Evolutionary conservation across 2,888 invertebrate species (phyloP).

Genomic region (Drosophila mimica): DNA sequence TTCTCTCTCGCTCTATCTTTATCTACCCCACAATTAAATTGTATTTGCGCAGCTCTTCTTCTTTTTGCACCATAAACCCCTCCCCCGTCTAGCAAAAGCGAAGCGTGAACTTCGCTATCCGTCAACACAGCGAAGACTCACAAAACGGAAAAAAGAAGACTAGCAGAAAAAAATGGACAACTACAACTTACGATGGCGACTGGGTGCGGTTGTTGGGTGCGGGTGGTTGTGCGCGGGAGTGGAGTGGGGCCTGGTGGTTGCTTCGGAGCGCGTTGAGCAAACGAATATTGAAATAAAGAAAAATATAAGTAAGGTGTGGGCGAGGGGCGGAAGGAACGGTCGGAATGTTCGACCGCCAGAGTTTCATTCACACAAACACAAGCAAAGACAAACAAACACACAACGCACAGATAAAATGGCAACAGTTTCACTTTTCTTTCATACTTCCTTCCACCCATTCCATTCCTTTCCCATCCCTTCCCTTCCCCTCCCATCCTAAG

Average conservation of each 20-base stretch:
- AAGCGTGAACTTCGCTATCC: constrained; percentile 55
- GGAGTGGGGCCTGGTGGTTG: constrained; percentile 3
- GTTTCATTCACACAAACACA: constrained; percentile 6
- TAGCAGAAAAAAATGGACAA: constrained; percentile 57
- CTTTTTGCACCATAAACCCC: constrained; percentile 6
- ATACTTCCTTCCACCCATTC: constrained; percentile 28
- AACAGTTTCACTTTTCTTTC: constrained; percentile 54
- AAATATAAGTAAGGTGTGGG: not conserved
- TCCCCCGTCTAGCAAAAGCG: constrained; percentile 28
- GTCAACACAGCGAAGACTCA: constrained; percentile 49
- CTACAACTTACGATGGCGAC: constrained; percentile 42
- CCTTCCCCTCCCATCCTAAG: not conserved
- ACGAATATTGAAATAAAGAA: not conserved
- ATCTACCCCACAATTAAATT: constrained; percentile 69
- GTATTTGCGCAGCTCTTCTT: constrained; percentile 67
- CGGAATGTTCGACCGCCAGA: constrained; percentile 19
- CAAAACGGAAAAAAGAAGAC: constrained; percentile 47
- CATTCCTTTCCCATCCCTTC: not conserved
- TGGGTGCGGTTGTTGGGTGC: constrained; percentile 12
- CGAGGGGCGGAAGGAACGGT: constrained; percentile 1
- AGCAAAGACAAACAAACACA: not conserved
- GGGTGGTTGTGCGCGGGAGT: not conserved
- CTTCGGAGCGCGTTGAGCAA: not conserved
- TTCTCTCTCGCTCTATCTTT: constrained; percentile 28
- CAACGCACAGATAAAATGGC: constrained; percentile 48